Evolutionary conservation across 1,140 invertebrate genomes (phyloP), one percentile per base, ranked within the genome.

Genomic region (Philotrypesis tridentata): DNA sequence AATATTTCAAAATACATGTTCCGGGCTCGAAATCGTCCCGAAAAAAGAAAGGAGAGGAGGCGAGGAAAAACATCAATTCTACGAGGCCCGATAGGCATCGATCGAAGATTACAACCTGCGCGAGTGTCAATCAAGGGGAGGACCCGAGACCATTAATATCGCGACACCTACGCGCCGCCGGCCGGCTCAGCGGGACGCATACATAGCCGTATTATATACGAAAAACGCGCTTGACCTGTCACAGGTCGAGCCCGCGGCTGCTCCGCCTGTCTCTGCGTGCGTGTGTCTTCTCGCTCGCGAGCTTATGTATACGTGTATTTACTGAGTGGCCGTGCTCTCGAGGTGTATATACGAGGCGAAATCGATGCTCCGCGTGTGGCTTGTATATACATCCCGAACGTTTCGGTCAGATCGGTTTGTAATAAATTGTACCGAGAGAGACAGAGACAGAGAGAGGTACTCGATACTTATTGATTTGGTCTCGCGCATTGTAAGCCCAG

Each of bases 1-100:
- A 70, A 31, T 31, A 67, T 67, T 12, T 67, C 29, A 67, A 67
- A 65, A 67, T 67, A 29, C 23, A 83, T 79, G 27, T 70, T 55
- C 21, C 17, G 48, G 48, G 5, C 21, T 55, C 21, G 21, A 55
- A 55, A 55, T 55, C 48, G 48, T n/a, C 48, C 21, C 17, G 21
- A 55, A 55, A 55, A 43, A 55, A 55, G 48, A 55, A 55, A 55
- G 48, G 48, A n/a, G 48, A 55, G 48, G 48, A 55, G 21, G 2
- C 48, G 7, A 55, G 21, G 48, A 55, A 55, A 55, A 55, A 55
- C 48, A 55, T 55, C 48, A 55, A 55, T 55, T 55, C 48, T 55
- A 55, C 48, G 48, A 55, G 48, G n/a, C n/a, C 21, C 17, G 48
- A 55, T 55, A 55, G 48, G 48, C 48, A 55, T 55, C 48, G 48